phyloP scores from a whole-genome alignment of 2,888 invertebrate genomes.

The Cotesia congregata region DNA sequence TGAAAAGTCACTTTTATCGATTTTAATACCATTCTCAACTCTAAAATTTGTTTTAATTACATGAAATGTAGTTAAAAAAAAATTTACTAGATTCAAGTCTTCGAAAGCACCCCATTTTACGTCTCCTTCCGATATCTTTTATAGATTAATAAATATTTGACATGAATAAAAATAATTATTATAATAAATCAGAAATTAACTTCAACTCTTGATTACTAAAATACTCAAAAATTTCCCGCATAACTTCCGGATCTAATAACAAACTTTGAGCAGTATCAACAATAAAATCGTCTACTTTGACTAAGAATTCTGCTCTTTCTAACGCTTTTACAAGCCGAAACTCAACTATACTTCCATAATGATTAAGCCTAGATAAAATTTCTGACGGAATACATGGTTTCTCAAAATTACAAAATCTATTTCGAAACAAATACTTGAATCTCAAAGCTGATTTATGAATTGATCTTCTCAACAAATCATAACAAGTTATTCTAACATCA shows the following conservation, averaged over 20 bases:
- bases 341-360: background rate
- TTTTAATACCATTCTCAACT: too few species aligned
- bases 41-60: too few species aligned
- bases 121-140: too few species aligned
- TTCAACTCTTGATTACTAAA: background rate
- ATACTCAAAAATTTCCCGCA: background rate
- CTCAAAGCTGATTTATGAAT: background rate
- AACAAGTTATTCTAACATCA: background rate
- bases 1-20: too few species aligned
- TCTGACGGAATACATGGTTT: background rate
- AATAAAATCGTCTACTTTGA: background rate
- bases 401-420: background rate
- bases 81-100: too few species aligned
- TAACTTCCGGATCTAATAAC: background rate
- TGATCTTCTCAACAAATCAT: background rate
- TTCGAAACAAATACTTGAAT: background rate
- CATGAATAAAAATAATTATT: background rate
- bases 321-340: background rate
- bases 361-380: background rate
- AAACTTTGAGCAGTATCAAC: background rate
- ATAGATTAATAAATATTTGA: too few species aligned
- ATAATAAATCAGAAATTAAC: background rate
- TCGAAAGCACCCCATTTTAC: too few species aligned
- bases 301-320: background rate
- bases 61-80: too few species aligned